These are phyloP conservation scores for Carapus acus DNA, from an alignment of 2,797 vertebrate genomes.

Conservation along the genomic window DNA sequence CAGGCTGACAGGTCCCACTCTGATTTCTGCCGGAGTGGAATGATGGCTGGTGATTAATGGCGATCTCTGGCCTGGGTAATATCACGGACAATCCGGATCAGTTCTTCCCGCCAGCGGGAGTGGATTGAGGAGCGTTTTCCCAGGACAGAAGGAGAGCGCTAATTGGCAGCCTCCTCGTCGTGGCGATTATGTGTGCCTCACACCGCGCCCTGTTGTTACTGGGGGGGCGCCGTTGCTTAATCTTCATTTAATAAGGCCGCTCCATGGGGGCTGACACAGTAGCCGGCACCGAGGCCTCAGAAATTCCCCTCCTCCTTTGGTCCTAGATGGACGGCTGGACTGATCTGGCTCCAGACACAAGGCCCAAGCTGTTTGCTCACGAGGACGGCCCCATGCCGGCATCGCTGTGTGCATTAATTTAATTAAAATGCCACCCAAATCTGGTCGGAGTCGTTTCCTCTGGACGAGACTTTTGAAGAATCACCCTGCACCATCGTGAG, in stretches of 20 bases:
- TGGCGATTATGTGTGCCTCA: slow-evolving; percentile 66
- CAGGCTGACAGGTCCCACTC: slow-evolving; percentile 52
- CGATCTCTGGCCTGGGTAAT: slow-evolving; percentile 61
- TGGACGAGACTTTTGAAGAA: slow-evolving; percentile 30
- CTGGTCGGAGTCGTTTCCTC: slow-evolving; percentile 19
- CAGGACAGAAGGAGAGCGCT: slow-evolving; percentile 68
- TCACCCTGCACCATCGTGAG: slow-evolving; percentile 26
- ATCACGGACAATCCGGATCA: slow-evolving; percentile 65
- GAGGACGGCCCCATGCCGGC: slow-evolving; percentile 12
- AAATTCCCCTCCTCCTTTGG: slow-evolving; percentile 40
- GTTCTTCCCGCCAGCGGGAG: slow-evolving; percentile 65
- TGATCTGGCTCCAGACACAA: slow-evolving; percentile 32
- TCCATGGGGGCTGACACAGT: slow-evolving; percentile 66
- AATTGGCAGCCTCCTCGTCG: slow-evolving; percentile 69
- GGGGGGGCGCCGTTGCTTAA: slow-evolving; percentile 67
- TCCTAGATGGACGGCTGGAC: slow-evolving; percentile 3
- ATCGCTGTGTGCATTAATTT: slow-evolving; percentile 30
- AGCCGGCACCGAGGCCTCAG: slow-evolving; percentile 56
- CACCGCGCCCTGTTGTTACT: slow-evolving; percentile 68
- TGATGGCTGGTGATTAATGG: slow-evolving; percentile 62
- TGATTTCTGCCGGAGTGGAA: slow-evolving; percentile 50
- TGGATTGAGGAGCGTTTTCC: slow-evolving; percentile 60
- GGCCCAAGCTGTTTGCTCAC: slow-evolving; percentile 18
- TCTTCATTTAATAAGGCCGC: slow-evolving; percentile 77
- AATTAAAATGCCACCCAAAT: slow-evolving; percentile 24